These are phyloP conservation scores for Drosophila dunni DNA, from an alignment of 1,140 invertebrate species.

Conservation along the genomic window DNA sequence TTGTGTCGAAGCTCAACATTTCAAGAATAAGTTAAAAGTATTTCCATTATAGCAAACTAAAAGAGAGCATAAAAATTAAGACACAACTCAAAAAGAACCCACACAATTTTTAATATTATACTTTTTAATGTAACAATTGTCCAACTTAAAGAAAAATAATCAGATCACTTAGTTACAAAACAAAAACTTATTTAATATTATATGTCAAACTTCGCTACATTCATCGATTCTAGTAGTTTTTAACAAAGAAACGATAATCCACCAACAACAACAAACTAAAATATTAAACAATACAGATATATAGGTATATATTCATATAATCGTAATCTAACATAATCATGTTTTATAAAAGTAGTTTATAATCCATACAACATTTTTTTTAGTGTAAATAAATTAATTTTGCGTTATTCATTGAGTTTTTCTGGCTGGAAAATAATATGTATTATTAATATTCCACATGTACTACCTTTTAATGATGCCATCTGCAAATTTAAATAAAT, in stretches of 20 bases:
- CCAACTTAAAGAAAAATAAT: background rate
- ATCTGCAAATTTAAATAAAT: too few species aligned
- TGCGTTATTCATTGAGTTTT: conserved; percentile 25
- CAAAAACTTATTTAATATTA: conserved; percentile 16
- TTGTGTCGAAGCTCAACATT: background rate
- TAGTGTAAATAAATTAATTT: conserved; percentile 71
- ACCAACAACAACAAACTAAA: conserved; percentile 44
- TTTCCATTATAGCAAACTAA: conserved; percentile 25
- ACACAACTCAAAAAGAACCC: background rate
- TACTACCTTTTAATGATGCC: too few species aligned
- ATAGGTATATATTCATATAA: conserved; percentile 6
- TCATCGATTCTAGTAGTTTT: conserved; percentile 55
- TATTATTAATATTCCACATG: too few species aligned
- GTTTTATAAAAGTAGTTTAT: conserved; percentile 67
- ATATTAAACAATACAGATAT: conserved; percentile 19
- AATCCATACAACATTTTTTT: conserved; percentile 49
- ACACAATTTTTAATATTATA: conserved; percentile 12
- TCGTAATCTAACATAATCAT: conserved; percentile 43
- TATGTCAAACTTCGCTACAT: conserved; percentile 65
- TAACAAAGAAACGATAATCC: conserved; percentile 46
- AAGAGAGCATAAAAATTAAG: background rate
- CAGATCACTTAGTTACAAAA: background rate
- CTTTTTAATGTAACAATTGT: conserved; percentile 7
- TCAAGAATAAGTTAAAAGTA: conserved; percentile 28
- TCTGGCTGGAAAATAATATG: too few species aligned